Evolutionary conservation across 2,113 vertebrate genomes (phyloP), one percentile per base, ranked within the genome.

Genomic region (Marmota monax): DNA sequence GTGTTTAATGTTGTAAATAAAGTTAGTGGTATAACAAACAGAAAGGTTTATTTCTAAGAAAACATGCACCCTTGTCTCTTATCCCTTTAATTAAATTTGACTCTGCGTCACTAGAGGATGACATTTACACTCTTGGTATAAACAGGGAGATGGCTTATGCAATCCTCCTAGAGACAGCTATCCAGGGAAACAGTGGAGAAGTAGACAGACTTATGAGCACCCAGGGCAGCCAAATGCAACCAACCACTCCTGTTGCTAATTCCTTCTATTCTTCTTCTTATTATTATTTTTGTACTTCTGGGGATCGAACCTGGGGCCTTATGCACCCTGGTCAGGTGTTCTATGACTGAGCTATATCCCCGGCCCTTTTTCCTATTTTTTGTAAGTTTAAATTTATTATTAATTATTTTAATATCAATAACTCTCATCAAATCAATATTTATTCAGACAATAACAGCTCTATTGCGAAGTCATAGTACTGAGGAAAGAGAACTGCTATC

Each of bases 1-100:
- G 32, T 96, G 37, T 72, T 88, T 48, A 95, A 92, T 96, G 37
- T 70, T 93, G 93, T 87, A 90, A 90, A 96, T 48, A 70, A 89
- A 82, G 63, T 92, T 65, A 92, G 37, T 83, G 48, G 70, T 85
- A 95, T 48, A 65, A 90, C 39, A 72, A 65, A 90, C 39, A 72
- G 56, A 48, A 89, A 96, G 65, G 58, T 37, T 85, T 92, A 90
- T 70, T 29, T 83, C 78, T n/a, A 74, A 95, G 90, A 83, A 20
- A 89, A 58, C 48, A 79, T 72, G 65, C 56, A 67, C 70, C 67
- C 74, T 94, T 67, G 20, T 17, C 53, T 53, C 37, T 56, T 69
- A 74, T 74, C 27, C 77, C n/a, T 84, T 90, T 70, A 84, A 88
- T 88, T 89, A 80, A 93, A 89, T 25, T 4, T 77, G 91, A 48